Evolutionary conservation across 2,113 vertebrate genomes (phyloP), one percentile per base, ranked within the genome.

Genomic region (Mirounga angustirostris): DNA sequence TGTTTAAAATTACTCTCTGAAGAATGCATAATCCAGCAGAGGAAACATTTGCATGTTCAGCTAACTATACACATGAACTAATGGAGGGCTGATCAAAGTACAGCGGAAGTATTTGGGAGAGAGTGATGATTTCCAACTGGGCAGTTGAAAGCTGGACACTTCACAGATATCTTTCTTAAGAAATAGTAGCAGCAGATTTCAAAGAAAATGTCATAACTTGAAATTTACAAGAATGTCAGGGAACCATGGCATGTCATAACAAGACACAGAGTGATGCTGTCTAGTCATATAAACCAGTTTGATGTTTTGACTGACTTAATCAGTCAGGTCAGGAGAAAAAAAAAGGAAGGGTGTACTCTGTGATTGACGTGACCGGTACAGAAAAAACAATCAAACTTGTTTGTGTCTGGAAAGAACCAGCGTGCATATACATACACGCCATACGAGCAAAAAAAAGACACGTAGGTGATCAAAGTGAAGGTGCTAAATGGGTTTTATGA

Each of bases 111-210:
- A 63, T 61, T 94, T 21, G 26, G 80, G 52, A 81, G 40, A 90
- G 13, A 46, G 54, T 74, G 86, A 89, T 54, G 54, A 58, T n/a
- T 86, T 82, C 92, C 83, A 83, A 54, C 43, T 46, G 36, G 74
- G 86, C n/a, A 63, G 43, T 8, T 94, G 73, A 74, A 92, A 96
- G 18, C 36, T 90, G 21, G 89, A 96, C 58, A 97, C 80, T 92
- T 89, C 83, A 79, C 96, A 97, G 89, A 97, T 94, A 97, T n/a
- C 67, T 92, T 88, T 90, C 50, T 59, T 76, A 89, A 91, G 78
- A 95, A 97, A 95, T 54, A 91, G 96, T 76, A 97, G 96, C 95
- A 88, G 71, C 19, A 54, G n/a, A 94, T 98, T 97, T 98, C 91
- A 97, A 98, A 97, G 97, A 84, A 96, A 97, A 98, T 82, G 91